Percentiles rank a stretch among this genome's conserved stretches.
These are phyloP conservation scores for Drosophila lowei DNA, from an alignment of 1,140 invertebrate species.

Conservation along the genomic window DNA sequence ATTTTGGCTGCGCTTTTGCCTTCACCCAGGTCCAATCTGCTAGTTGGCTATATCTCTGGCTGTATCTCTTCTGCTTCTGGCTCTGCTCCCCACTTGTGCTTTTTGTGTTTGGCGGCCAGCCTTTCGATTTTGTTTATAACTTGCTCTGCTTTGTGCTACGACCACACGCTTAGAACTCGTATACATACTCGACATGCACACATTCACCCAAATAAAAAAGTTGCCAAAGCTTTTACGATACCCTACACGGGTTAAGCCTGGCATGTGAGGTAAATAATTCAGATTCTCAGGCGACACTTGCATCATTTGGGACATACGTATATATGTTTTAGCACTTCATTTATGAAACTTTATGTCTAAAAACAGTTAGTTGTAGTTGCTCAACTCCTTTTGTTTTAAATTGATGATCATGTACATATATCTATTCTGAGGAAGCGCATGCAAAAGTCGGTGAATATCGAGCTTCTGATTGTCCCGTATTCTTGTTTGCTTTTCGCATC, in stretches of 20 bases:
- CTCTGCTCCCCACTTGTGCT: conserved; percentile 20
- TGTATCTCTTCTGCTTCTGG: conserved; percentile 3
- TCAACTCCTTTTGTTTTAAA: no score
- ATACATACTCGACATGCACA: conserved; percentile 6
- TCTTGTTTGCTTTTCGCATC: conserved; percentile 64
- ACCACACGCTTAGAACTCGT: conserved; percentile 8
- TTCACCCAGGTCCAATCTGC: conserved; percentile 54
- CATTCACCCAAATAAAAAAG: conserved; percentile 16
- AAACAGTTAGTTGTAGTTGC: no score
- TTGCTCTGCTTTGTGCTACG: conserved; percentile 62
- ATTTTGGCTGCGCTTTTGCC: conserved; percentile 61
- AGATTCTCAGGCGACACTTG: neutral
- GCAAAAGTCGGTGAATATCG: conserved; percentile 10
- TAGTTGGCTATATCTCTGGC: conserved; percentile 41
- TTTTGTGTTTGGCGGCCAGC: conserved; percentile 51
- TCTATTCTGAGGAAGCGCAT: conserved; percentile 19
- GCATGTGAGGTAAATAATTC: neutral
- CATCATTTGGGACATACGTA: neutral
- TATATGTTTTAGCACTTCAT: neutral
- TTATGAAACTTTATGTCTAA: no score
- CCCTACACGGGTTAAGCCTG: conserved; percentile 31
- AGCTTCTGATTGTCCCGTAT: conserved; percentile 11
- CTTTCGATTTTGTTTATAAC: conserved; percentile 80
- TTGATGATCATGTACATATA: neutral
- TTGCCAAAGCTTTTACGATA: conserved; percentile 54